These are phyloP conservation scores for Procambarus virginalis DNA, from an alignment of 1,140 invertebrate genomes.

Conservation along the genomic window DNA sequence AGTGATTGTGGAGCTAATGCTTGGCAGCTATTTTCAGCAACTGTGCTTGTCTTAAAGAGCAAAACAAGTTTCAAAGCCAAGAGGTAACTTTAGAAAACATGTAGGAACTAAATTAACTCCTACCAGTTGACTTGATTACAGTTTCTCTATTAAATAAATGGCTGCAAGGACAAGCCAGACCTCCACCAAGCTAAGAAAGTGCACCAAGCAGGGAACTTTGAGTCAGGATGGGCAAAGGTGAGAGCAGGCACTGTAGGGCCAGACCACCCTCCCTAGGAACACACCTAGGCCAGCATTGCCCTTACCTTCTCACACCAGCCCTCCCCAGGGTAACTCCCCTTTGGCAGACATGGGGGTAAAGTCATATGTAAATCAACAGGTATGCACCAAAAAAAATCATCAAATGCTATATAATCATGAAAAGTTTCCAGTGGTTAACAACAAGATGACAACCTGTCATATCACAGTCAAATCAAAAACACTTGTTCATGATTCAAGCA, in stretches of 20 bases:
- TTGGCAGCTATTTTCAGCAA: conserved; percentile 8
- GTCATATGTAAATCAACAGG: conserved; percentile 43
- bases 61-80: too few species aligned
- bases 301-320: conserved; percentile 70
- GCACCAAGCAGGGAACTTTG: conserved; percentile 18
- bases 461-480: neutral
- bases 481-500: neutral
- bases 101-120: too few species aligned
- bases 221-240: conserved; percentile 19
- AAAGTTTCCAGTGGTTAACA: neutral
- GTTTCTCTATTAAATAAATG: too few species aligned
- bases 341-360: conserved; percentile 64
- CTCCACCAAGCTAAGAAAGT: conserved; percentile 11
- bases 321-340: conserved; percentile 68
- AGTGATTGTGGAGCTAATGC: conserved; percentile 32
- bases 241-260: conserved; percentile 38
- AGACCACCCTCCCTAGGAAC: conserved; percentile 30
- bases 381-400: conserved; percentile 24
- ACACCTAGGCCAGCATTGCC: conserved; percentile 39
- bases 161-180: neutral
- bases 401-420: conserved; percentile 9
- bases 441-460: neutral
- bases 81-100: too few species aligned
- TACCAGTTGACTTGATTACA: too few species aligned
- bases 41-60: neutral